A percentile compares a stretch with the other conserved stretches of the same genome.
These are phyloP conservation scores for Bombus sylvicola DNA, from an alignment of 1,140 invertebrate species.

Conservation along the genomic window DNA sequence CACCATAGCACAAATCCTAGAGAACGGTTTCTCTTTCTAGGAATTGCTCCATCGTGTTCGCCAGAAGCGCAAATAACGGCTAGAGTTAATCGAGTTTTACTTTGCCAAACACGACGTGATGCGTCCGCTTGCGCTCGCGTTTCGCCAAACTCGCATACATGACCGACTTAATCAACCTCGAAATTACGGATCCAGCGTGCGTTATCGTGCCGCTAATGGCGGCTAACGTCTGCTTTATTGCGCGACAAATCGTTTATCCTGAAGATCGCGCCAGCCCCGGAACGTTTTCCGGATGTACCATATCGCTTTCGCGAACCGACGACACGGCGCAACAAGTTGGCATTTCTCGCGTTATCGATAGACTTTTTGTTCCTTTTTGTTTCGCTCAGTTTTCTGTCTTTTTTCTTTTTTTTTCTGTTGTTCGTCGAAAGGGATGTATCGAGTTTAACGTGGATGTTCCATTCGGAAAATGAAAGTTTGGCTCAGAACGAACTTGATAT, in stretches of 20 bases:
- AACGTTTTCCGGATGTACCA: neutral
- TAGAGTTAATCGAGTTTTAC: constrained; percentile 48
- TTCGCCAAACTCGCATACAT: constrained; percentile 9
- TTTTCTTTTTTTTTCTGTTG: neutral
- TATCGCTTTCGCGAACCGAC: neutral
- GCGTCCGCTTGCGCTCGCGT: constrained; percentile 3
- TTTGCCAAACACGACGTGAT: constrained; percentile 45
- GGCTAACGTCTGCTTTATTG: constrained; percentile 16
- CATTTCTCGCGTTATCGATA: constrained; percentile 10
- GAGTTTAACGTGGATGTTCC: neutral
- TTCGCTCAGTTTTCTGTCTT: neutral
- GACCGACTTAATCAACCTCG: constrained; percentile 40
- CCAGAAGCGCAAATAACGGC: constrained; percentile 15
- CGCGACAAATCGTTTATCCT: constrained; percentile 5
- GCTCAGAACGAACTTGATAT: too few relatives aligned
- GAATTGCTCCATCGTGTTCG: neutral
- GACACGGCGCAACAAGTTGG: constrained; percentile 11
- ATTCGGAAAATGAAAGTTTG: neutral
- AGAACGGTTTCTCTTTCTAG: neutral
- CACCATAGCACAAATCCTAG: neutral
- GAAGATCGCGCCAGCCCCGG: neutral
- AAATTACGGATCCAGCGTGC: constrained; percentile 15
- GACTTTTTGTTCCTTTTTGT: neutral
- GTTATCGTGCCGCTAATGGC: constrained; percentile 25
- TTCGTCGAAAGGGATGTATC: neutral